A percentile compares a stretch with the other conserved stretches of the same genome.
Conservation (phyloP, 2,113 vertebrate species). For the Ammodytes dubius region DNA sequence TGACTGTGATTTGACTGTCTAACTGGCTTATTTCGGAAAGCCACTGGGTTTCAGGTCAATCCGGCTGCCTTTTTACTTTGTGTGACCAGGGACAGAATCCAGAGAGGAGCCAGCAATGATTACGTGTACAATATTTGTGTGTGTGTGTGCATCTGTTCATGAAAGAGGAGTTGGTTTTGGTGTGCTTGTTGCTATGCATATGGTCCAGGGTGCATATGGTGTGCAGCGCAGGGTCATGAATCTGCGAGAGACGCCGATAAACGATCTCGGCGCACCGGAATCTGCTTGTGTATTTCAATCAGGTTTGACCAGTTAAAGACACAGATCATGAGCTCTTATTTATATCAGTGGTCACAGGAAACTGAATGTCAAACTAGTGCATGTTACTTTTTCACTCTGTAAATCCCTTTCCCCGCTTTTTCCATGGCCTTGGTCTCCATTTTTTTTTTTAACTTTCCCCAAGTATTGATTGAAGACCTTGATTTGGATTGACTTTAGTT, state of each 20-base stretch:
- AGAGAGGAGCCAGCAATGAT: slow-evolving; percentile 15
- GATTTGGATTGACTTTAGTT: too few species aligned
- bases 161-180: slow-evolving; percentile 1
- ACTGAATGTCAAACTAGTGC: not conserved
- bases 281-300: slow-evolving; percentile 7
- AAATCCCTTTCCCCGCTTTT: not conserved
- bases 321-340: too few species aligned
- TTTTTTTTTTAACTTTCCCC: not conserved
- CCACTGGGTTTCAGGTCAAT: slow-evolving; percentile 48
- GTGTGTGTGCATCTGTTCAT: not conserved
- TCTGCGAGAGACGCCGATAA: too few species aligned
- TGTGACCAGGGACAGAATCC: slow-evolving; percentile 12
- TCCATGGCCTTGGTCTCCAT: not conserved
- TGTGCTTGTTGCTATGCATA: not conserved
- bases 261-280: too few species aligned
- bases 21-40: slow-evolving; percentile 58
- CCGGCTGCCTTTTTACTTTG: slow-evolving; percentile 16
- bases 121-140: not conserved
- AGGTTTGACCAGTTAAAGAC: not conserved
- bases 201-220: not conserved
- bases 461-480: too few species aligned
- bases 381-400: not conserved
- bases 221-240: not conserved
- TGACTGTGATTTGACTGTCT: slow-evolving; percentile 41
- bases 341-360: not conserved